Base-by-base conservation (phyloP, 53 echinoderm and acorn worm species). In the Luidia sarsii region DNA sequence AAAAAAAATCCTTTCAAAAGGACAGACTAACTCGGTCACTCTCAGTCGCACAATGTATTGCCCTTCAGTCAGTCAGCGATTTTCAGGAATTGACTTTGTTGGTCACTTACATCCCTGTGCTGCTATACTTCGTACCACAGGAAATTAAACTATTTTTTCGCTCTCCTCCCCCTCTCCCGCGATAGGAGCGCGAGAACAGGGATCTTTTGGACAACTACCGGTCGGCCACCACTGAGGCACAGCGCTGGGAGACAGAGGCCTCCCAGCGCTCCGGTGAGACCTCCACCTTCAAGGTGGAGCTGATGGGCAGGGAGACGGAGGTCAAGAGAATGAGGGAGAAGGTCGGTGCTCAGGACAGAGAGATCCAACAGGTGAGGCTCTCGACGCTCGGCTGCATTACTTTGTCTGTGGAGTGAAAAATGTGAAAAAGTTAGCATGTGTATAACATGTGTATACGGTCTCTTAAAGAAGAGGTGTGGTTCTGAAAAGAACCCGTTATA, bases 181-280 rank as follows among this genome's bases (percentile, higher is more conserved):
- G n/a, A 4, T 29, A 94, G 93, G 97, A 94, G 50, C 86, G 90
- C 71, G 99, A 99, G 53, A 89, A 91, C 48, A 72, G 89, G 36
- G 91, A 89, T 41, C 87, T 99, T 3, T 75, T 99, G 7, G 91
- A 89, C 6, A 99, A 99, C 60, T 99, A 94, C 53, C 94, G 99
- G 1, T 67, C 89, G 16, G 94, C 85, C 10, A 73, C 91, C 14
- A 82, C 81, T 0, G 94, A 99, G 68, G 99, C 99, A 1, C 93
- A 99, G 50, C 81, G 86, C 16, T 97, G 94, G 99, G 99, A 99
- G 81, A 88, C 89, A 21, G 99, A 99, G 65, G 99, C 89, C 2
- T 75, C 89, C 2, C 89, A 99, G 70, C 83, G 89, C 25, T 80
- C 80, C 6, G 88, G 89, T 9, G 84, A 89, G 57, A 41, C 87